Evolutionary conservation across 2,113 vertebrate species (phyloP).

Genomic region (Campylomormyrus tamandua): DNA sequence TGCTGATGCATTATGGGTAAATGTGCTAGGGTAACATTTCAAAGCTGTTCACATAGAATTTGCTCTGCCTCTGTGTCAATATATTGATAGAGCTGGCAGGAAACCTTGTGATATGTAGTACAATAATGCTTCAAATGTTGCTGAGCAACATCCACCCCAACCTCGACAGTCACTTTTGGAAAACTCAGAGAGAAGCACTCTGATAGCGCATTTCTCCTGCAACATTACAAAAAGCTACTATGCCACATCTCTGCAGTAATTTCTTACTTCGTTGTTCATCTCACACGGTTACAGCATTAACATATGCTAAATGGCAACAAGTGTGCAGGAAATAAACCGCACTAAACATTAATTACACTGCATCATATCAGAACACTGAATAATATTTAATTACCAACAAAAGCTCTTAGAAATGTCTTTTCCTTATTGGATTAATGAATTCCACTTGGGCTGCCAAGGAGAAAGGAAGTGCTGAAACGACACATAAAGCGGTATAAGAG

Average conservation of each 20-base stretch:
- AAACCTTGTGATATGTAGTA: not conserved
- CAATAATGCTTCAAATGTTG: not conserved
- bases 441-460: slow-evolving; percentile 6
- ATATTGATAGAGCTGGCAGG: slow-evolving; percentile 2
- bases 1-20: not conserved
- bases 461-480: not conserved
- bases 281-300: not conserved
- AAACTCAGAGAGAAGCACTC: not conserved
- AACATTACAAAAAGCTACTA: not conserved
- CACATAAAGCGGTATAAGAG: not conserved
- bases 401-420: slow-evolving; percentile 5
- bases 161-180: not conserved
- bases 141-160: not conserved
- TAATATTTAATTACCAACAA: slow-evolving; percentile 22
- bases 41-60: slow-evolving; percentile 10
- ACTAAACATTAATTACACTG: slow-evolving; percentile 24
- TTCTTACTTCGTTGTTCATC: not conserved
- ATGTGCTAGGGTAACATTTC: not conserved
- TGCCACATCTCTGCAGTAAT: not conserved
- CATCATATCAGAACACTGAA: slow-evolving; percentile 22
- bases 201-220: not conserved
- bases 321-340: slow-evolving; percentile 3
- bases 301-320: slow-evolving; percentile 17
- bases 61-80: not conserved
- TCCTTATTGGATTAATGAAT: slow-evolving; percentile 9